These are phyloP conservation scores for Morpho achilles DNA, from an alignment of 2,888 invertebrate species.

Conservation along the genomic window DNA sequence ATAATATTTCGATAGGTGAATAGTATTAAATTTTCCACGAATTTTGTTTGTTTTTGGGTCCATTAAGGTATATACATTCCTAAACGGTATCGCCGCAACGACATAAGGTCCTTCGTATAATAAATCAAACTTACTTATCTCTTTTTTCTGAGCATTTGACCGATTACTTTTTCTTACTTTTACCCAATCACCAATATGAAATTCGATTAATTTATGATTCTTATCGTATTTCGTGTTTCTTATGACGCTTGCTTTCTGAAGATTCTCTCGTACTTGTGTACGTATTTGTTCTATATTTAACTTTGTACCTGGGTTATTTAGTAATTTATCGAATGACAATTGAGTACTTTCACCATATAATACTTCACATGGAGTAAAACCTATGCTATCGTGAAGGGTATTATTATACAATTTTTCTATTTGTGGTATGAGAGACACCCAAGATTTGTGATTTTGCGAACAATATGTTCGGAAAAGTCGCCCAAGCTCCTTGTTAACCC, in stretches of 20 bases:
- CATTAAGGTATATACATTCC: slow-evolving; percentile 14
- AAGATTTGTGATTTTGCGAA: slow-evolving; percentile 22
- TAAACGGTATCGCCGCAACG: slow-evolving; percentile 1
- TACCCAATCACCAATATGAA: slow-evolving; percentile 23
- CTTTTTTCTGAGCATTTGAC: too few species aligned
- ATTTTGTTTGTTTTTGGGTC: not conserved
- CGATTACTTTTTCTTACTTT: slow-evolving; percentile 16
- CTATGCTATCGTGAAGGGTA: slow-evolving; percentile 24
- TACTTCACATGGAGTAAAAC: slow-evolving; percentile 25
- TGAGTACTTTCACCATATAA: slow-evolving; percentile 10
- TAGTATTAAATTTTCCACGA: slow-evolving; percentile 10
- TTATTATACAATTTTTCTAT: slow-evolving; percentile 29
- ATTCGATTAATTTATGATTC: slow-evolving; percentile 13
- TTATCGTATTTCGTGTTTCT: slow-evolving; percentile 12
- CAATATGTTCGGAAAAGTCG: slow-evolving; percentile 29
- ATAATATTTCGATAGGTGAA: slow-evolving; percentile 6
- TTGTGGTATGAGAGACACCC: slow-evolving; percentile 19
- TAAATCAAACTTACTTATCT: slow-evolving; percentile 13
- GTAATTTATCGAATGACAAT: slow-evolving; percentile 15
- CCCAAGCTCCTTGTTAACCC: slow-evolving; percentile 27
- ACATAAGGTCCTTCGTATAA: slow-evolving; percentile 14
- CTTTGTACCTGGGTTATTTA: too few species aligned
- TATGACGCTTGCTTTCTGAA: slow-evolving; percentile 2
- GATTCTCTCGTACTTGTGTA: slow-evolving; percentile 11
- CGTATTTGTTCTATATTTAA: not conserved